These are phyloP conservation scores for Trididemnum clinides DNA, from an alignment of 23 tunicate genomes.

Conservation along the genomic window DNA sequence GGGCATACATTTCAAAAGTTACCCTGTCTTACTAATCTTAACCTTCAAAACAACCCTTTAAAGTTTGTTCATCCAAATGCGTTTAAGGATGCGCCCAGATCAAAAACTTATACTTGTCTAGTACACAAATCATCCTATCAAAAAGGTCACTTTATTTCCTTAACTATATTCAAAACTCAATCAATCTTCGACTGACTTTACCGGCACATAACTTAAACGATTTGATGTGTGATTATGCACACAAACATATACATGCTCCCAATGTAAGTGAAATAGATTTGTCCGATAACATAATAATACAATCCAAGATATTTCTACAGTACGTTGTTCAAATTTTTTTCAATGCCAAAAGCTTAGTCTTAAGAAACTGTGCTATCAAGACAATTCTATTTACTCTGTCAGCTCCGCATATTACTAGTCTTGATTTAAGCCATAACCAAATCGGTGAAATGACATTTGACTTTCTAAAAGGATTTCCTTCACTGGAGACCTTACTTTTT, in stretches of 20 bases:
- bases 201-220: background rate
- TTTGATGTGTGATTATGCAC: background rate
- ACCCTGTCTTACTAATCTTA: background rate
- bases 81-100: background rate
- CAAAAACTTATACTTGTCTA: background rate
- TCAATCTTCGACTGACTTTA: background rate
- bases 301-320: background rate
- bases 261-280: background rate
- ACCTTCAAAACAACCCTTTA: slow-evolving; percentile 3
- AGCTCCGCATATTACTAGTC: background rate
- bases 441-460: background rate
- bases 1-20: background rate
- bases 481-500: background rate
- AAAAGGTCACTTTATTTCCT: background rate
- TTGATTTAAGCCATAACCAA: slow-evolving; percentile 10
- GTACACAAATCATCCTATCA: background rate
- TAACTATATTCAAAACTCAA: background rate
- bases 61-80: background rate
- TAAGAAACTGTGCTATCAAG: background rate
- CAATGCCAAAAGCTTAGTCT: background rate
- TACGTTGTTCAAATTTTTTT: background rate
- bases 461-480: background rate
- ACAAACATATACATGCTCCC: background rate
- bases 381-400: background rate
- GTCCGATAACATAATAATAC: background rate